Evolutionary conservation across 2,888 invertebrate species (phyloP).

Genomic region (Oscheius onirici): DNA sequence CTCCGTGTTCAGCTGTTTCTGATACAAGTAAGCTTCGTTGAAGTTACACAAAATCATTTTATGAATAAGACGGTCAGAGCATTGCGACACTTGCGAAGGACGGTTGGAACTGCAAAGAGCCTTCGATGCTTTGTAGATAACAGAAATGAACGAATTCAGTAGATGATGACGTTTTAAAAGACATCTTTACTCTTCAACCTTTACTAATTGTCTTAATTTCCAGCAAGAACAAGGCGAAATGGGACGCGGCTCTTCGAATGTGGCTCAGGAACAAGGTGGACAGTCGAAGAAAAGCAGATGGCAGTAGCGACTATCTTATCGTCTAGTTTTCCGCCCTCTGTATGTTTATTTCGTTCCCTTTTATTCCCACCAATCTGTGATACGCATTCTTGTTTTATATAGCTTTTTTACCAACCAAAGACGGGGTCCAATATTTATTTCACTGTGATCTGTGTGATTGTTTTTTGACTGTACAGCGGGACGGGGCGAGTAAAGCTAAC

Average conservation of each 20-base stretch:
- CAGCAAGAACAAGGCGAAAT: slow-evolving; percentile 55
- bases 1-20: too few relatives aligned
- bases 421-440: slow-evolving; percentile 7
- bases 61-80: too few relatives aligned
- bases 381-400: too few relatives aligned
- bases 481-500: slow-evolving; percentile 22
- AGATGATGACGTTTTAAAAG: too few relatives aligned
- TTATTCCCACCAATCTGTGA: slow-evolving; percentile 11
- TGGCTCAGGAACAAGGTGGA: slow-evolving; percentile 26
- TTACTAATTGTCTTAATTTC: slow-evolving; percentile 5
- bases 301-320: neutral
- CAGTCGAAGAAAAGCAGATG: slow-evolving; percentile 8
- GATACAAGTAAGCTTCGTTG: too few relatives aligned
- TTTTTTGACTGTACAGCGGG: slow-evolving; percentile 2
- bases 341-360: neutral
- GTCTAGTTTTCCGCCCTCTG: slow-evolving; percentile 6
- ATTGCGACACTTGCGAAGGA: too few relatives aligned
- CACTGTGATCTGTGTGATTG: slow-evolving; percentile 2
- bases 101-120: too few relatives aligned
- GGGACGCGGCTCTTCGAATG: slow-evolving; percentile 38
- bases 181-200: too few relatives aligned
- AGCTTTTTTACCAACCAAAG: neutral
- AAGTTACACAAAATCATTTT: too few relatives aligned
- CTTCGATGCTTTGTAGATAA: too few relatives aligned
- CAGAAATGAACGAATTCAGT: too few relatives aligned